Percentiles rank a stretch among this genome's conserved stretches.
These are phyloP conservation scores for Antechinus stuartii DNA, from an alignment of 2,113 vertebrate genomes.

Conservation along the genomic window DNA sequence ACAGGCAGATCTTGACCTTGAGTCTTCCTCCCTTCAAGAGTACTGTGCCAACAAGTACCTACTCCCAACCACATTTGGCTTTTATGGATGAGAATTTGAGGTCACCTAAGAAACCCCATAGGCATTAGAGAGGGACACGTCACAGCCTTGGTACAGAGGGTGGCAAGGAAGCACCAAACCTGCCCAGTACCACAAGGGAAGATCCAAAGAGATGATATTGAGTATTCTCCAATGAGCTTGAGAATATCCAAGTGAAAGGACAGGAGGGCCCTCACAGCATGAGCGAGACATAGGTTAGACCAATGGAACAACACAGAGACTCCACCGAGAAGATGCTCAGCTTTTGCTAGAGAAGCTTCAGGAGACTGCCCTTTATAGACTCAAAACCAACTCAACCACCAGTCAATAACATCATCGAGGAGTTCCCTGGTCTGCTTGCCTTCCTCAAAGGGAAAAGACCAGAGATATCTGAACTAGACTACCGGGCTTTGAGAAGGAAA, in stretches of 20 bases:
- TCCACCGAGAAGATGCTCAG: neutral
- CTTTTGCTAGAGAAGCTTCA: neutral
- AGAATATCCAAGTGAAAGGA: neutral
- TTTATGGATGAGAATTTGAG: neutral
- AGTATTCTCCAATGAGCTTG: neutral
- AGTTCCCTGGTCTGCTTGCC: neutral
- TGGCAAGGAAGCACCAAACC: neutral
- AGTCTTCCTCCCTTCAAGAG: neutral
- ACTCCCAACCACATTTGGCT: neutral
- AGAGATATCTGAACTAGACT: neutral
- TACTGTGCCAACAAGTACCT: neutral
- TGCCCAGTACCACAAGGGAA: neutral
- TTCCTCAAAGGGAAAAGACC: neutral
- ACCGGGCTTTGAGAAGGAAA: neutral
- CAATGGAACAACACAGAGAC: neutral
- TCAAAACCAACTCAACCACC: neutral
- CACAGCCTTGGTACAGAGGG: neutral
- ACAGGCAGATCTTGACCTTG: neutral
- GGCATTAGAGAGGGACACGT: neutral
- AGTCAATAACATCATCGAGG: neutral
- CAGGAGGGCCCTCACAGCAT: neutral
- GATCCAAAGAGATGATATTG: neutral
- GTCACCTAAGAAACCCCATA: neutral
- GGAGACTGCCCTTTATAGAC: neutral
- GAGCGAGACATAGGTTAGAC: neutral